These are phyloP conservation scores for Elegia similella DNA, from an alignment of 2,888 invertebrate genomes.

Conservation along the genomic window DNA sequence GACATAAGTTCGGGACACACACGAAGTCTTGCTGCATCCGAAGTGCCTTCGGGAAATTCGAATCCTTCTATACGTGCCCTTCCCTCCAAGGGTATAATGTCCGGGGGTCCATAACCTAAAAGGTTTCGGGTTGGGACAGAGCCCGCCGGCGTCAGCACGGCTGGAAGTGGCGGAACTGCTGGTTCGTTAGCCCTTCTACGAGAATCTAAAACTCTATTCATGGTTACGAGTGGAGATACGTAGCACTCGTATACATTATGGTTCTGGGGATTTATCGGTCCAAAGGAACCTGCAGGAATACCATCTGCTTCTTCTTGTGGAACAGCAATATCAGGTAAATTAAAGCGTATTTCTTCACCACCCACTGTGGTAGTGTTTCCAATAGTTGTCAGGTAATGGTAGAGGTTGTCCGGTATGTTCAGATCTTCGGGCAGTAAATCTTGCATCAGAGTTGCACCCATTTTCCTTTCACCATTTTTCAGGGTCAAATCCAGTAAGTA, in stretches of 20 bases:
- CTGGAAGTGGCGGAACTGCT: constrained; percentile 7
- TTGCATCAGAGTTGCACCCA: too few relatives aligned
- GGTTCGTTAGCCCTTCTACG: not conserved
- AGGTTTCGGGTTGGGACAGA: constrained; percentile 17
- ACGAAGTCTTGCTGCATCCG: not conserved
- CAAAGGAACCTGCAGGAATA: constrained; percentile 3
- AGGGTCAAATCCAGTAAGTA: too few relatives aligned
- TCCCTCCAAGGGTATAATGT: not conserved
- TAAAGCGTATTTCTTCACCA: constrained; percentile 18
- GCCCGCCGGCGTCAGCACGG: constrained; percentile 1
- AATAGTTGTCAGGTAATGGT: too few relatives aligned
- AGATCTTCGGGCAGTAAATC: too few relatives aligned
- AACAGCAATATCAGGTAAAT: constrained; percentile 11
- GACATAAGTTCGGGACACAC: not conserved
- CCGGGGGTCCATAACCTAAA: constrained; percentile 14
- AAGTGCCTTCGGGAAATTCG: not conserved
- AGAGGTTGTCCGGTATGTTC: too few relatives aligned
- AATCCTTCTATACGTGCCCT: not conserved
- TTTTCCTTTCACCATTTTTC: too few relatives aligned
- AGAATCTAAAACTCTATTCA: constrained; percentile 2
- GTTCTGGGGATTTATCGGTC: constrained; percentile 2
- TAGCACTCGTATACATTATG: constrained; percentile 22
- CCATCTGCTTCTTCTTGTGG: not conserved
- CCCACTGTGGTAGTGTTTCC: constrained; percentile 18
- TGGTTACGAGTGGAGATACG: constrained; percentile 17